Conservation (phyloP, 2,888 invertebrate genomes). For the Charanyca ferruginea region DNA sequence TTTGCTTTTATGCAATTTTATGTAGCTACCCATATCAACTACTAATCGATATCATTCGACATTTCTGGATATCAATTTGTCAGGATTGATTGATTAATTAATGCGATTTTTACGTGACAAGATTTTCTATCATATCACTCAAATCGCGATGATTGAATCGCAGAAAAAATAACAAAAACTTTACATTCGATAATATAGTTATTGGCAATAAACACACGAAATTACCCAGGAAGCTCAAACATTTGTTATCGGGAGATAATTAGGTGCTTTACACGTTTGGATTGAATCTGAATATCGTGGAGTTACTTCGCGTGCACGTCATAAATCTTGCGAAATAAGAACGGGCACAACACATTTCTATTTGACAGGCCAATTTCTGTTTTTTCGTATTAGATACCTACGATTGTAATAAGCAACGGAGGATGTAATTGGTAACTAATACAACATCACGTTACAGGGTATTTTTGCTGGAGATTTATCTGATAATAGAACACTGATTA, state of each 20-base stretch:
- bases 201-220: not conserved
- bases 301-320: constrained; percentile 26
- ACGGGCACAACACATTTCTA: constrained; percentile 15
- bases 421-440: constrained; percentile 34
- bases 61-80: not conserved
- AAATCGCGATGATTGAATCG: not conserved
- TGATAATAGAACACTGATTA: constrained; percentile 7
- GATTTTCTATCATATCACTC: not conserved
- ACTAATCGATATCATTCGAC: not conserved
- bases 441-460: constrained; percentile 5
- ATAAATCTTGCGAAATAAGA: constrained; percentile 40
- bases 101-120: not conserved
- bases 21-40: not conserved
- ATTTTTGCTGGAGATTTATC: not conserved
- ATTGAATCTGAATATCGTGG: constrained; percentile 6
- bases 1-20: no score
- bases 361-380: constrained; percentile 41
- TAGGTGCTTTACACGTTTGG: not conserved
- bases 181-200: not conserved
- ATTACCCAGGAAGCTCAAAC: not conserved
- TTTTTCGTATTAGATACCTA: constrained; percentile 21
- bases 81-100: not conserved
- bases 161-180: not conserved
- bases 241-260: constrained; percentile 1
- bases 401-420: constrained; percentile 19